A percentile compares a stretch with the other conserved stretches of the same genome.
These are phyloP conservation scores for Ganaspis brasiliensis DNA, from an alignment of 2,888 invertebrate species.

Conservation along the genomic window DNA sequence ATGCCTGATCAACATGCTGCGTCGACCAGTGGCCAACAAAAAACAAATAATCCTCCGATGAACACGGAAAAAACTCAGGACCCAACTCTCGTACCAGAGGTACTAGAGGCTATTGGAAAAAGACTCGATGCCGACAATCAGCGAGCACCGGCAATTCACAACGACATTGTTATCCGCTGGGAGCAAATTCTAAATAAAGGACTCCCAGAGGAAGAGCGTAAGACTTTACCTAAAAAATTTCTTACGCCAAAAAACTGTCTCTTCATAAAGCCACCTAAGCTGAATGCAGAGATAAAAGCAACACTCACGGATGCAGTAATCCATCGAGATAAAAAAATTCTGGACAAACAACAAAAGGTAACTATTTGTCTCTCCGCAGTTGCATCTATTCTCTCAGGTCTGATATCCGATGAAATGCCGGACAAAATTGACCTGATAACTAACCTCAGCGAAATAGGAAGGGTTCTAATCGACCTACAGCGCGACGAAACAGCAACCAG, in stretches of 20 bases:
- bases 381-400: not conserved
- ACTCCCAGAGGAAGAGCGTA: slow-evolving; percentile 44
- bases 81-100: slow-evolving; percentile 2
- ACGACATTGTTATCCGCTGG: slow-evolving; percentile 39
- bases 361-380: slow-evolving; percentile 42
- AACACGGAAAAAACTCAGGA: not conserved
- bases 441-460: slow-evolving; percentile 25
- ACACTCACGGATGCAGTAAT: slow-evolving; percentile 18
- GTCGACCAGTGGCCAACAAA: no score
- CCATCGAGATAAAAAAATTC: slow-evolving; percentile 50
- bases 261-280: slow-evolving; percentile 33
- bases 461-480: slow-evolving; percentile 38
- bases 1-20: no score
- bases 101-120: slow-evolving; percentile 42
- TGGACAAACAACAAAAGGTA: slow-evolving; percentile 51
- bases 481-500: slow-evolving; percentile 48
- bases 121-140: slow-evolving; percentile 26
- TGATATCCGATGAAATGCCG: not conserved
- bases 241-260: slow-evolving; percentile 41
- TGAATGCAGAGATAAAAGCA: slow-evolving; percentile 27
- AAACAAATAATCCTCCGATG: no score
- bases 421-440: not conserved
- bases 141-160: slow-evolving; percentile 38
- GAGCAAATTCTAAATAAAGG: slow-evolving; percentile 40
- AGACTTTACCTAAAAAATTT: slow-evolving; percentile 47